Evolutionary conservation across 2,797 vertebrate genomes (phyloP).

Genomic region (Psittacula echo): DNA sequence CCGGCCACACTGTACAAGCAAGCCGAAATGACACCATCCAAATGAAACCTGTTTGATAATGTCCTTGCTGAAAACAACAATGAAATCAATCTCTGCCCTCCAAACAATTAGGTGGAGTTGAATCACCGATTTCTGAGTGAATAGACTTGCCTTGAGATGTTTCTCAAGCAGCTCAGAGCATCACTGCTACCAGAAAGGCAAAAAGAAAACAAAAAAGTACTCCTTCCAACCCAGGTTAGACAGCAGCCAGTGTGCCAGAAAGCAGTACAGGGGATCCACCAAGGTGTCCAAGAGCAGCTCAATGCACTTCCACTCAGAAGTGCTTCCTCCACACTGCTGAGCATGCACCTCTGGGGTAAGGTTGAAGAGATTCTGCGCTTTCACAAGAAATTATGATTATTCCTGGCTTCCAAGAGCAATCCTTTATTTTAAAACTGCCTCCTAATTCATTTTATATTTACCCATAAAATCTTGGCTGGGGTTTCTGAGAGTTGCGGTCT

Average conservation of each 20-base stretch:
- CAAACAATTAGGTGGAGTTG: neutral
- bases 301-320: neutral
- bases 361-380: neutral
- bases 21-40: neutral
- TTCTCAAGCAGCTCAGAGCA: neutral
- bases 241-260: neutral
- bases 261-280: neutral
- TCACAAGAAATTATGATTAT: neutral
- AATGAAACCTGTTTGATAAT: constrained; percentile 24
- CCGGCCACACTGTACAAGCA: neutral
- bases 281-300: neutral
- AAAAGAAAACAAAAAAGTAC: neutral
- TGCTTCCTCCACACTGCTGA: neutral
- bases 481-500: constrained; percentile 1
- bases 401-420: constrained; percentile 54
- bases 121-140: neutral
- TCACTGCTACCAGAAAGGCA: neutral
- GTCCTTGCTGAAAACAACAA: constrained; percentile 5
- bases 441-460: constrained; percentile 66
- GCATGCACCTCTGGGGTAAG: neutral
- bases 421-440: constrained; percentile 53
- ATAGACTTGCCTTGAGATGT: neutral
- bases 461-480: constrained; percentile 53
- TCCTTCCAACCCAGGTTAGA: neutral
- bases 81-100: neutral